Evolutionary conservation across 1,140 invertebrate species (phyloP).

Genomic region (Meloidogyne hapla): DNA sequence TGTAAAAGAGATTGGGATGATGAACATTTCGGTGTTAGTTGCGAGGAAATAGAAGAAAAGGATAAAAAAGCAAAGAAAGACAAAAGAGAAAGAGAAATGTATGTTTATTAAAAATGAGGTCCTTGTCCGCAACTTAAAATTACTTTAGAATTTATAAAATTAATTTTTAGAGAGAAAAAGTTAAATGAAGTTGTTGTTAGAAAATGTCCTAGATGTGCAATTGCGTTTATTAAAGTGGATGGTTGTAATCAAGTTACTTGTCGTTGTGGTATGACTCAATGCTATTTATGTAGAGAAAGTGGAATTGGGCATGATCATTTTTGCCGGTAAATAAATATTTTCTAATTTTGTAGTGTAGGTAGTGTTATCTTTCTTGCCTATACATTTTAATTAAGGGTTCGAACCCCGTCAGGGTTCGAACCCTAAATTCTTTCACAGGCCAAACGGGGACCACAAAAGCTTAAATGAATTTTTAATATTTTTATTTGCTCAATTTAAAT

Average conservation of each 20-base stretch:
- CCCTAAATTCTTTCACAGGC: too few species aligned
- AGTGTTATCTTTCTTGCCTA: too few species aligned
- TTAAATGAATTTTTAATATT: too few species aligned
- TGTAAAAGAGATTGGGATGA: constrained; percentile 41
- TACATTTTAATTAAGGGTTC: too few species aligned
- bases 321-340: constrained; percentile 26
- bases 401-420: too few species aligned
- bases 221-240: constrained; percentile 70
- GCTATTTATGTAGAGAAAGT: constrained; percentile 13
- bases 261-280: constrained; percentile 69
- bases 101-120: not conserved
- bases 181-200: constrained; percentile 56
- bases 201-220: constrained; percentile 70
- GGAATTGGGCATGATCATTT: constrained; percentile 69
- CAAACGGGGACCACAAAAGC: too few species aligned
- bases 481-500: too few species aligned
- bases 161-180: constrained; percentile 37
- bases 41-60: constrained; percentile 36
- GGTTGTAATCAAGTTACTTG: constrained; percentile 76
- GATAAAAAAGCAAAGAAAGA: constrained; percentile 30
- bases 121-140: too few species aligned
- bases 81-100: constrained; percentile 11
- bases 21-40: constrained; percentile 38
- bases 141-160: not conserved
- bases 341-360: not conserved